A percentile compares a stretch with the other conserved stretches of the same genome.
phyloP scores from a whole-genome alignment of 2,113 vertebrate genomes.

The Rhinolophus sinicus region DNA sequence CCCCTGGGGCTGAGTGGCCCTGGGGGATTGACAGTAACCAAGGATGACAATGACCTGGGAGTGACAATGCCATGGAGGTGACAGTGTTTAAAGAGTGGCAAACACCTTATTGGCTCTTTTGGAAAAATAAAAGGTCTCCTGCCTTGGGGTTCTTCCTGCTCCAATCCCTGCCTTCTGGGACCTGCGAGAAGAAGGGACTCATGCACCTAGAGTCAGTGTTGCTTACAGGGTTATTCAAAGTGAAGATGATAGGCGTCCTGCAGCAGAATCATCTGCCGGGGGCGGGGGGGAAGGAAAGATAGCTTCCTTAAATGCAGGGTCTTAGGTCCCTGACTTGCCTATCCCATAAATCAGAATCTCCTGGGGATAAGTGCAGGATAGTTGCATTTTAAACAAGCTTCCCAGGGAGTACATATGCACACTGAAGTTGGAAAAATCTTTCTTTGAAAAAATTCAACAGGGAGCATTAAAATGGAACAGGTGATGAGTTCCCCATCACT shows the following conservation, averaged over 20 bases:
- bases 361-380: too few species aligned
- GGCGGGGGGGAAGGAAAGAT: neutral
- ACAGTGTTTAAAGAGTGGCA: neutral
- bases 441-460: neutral
- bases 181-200: neutral
- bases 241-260: fast-evolving
- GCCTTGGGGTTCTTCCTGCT: neutral
- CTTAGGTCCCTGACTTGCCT: neutral
- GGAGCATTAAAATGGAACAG: neutral
- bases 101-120: neutral
- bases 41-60: too few species aligned
- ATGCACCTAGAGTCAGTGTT: too few species aligned
- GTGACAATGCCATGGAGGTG: too few species aligned
- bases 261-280: neutral
- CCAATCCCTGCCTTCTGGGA: neutral
- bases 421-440: neutral
- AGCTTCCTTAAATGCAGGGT: neutral
- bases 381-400: neutral
- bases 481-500: neutral
- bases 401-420: neutral
- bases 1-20: too few species aligned
- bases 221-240: neutral
- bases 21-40: too few species aligned
- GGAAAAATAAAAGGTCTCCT: neutral
- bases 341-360: neutral